phyloP scores from a whole-genome alignment of 2,888 invertebrate species.

The Zaprionus obscuricornis region DNA sequence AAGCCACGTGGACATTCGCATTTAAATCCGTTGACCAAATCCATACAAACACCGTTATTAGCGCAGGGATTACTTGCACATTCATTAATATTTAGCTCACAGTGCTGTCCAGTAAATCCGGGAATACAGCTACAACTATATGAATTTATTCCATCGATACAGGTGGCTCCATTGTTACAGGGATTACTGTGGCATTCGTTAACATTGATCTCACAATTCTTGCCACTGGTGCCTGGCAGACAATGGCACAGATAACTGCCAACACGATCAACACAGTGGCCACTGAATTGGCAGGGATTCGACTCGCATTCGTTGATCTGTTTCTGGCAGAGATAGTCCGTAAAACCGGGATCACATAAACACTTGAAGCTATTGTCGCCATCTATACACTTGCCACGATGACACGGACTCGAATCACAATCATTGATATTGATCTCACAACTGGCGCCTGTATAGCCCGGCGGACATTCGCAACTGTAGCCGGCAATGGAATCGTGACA shows the following conservation, averaged over 20 bases:
- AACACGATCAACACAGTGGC: conserved; percentile 94
- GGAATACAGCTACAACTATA: conserved; percentile 95
- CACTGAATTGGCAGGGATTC: conserved; percentile 96
- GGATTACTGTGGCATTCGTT: conserved; percentile 98
- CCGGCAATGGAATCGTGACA: conserved; percentile 95
- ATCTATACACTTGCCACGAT: conserved; percentile 95
- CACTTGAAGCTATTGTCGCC: conserved; percentile 96
- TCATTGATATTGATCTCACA: conserved; percentile 97
- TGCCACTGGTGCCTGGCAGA: conserved; percentile 94
- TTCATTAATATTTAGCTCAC: conserved; percentile 96
- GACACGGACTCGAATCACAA: conserved; percentile 95
- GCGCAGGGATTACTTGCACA: conserved; percentile 95
- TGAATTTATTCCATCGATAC: conserved; percentile 96
- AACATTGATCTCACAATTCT: conserved; percentile 96
- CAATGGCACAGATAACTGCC: conserved; percentile 96
- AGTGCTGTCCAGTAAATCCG: conserved; percentile 95
- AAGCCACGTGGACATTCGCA: conserved; percentile 96
- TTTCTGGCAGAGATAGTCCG: conserved; percentile 95
- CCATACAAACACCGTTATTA: conserved; percentile 95
- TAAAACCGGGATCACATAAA: conserved; percentile 96
- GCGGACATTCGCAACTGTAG: conserved; percentile 95
- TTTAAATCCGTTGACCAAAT: conserved; percentile 93
- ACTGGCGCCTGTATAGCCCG: conserved; percentile 93
- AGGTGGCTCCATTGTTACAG: conserved; percentile 95
- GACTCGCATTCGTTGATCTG: conserved; percentile 96